These are phyloP conservation scores for Microplitis deprimator DNA, from an alignment of 2,888 invertebrate species.

Conservation along the genomic window DNA sequence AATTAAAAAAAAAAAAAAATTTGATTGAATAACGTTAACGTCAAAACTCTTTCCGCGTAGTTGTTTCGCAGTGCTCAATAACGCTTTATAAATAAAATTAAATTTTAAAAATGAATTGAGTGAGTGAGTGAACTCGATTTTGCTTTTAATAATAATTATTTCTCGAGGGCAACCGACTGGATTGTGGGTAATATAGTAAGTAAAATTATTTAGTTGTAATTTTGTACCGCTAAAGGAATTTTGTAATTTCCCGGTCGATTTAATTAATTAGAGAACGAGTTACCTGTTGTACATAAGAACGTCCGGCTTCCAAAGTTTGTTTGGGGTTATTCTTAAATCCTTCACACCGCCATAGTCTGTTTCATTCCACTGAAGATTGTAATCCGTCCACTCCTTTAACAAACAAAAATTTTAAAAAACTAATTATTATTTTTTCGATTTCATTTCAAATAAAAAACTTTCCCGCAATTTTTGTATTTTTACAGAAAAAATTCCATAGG, in stretches of 20 bases:
- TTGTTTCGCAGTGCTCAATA: constrained; percentile 36
- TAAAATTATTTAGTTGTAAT: neutral
- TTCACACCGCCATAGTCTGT: constrained; percentile 95
- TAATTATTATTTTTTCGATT: neutral
- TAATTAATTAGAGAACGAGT: constrained; percentile 59
- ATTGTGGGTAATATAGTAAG: constrained; percentile 10
- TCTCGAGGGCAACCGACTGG: constrained; percentile 24
- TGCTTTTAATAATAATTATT: constrained; percentile 21
- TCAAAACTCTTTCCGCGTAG: constrained; percentile 34
- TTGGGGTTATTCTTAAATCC: constrained; percentile 94
- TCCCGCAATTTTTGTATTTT: no score
- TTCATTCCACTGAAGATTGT: constrained; percentile 97
- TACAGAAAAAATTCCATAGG: no score
- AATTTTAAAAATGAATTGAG: neutral
- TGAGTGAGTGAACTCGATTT: constrained; percentile 41
- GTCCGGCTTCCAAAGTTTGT: constrained; percentile 98
- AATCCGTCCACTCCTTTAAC: constrained; percentile 96
- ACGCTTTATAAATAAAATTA: constrained; percentile 3
- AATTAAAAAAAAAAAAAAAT: neutral
- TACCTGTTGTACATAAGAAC: constrained; percentile 99
- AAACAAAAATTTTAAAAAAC: constrained; percentile 39
- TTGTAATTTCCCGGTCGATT: neutral
- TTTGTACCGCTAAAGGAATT: constrained; percentile 13
- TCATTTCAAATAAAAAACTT: neutral
- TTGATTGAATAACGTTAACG: constrained; percentile 8